Conservation (phyloP, 2,888 invertebrate species). For the Gastrophysa polygoni region DNA sequence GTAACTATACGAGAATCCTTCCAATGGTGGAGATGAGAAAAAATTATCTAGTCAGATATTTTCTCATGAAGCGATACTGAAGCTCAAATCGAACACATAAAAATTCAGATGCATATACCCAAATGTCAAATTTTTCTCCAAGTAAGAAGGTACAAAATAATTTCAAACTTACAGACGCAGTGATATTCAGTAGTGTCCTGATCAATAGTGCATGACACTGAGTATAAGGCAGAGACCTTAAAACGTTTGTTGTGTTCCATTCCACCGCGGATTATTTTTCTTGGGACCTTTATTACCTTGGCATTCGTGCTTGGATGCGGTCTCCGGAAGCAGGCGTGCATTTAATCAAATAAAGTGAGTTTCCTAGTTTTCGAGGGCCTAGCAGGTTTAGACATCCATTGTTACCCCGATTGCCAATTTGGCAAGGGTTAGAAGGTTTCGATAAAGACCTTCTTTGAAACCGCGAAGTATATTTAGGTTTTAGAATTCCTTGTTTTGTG, state of each 20-base stretch:
- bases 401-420: conserved; percentile 24
- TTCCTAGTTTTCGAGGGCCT: conserved; percentile 42
- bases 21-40: no score
- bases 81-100: no score
- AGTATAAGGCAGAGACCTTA: conserved; percentile 39
- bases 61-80: no score
- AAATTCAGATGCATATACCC: no score
- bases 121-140: no score
- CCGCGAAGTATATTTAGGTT: no score
- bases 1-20: no score
- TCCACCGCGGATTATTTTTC: conserved; percentile 41
- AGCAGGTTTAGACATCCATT: conserved; percentile 29
- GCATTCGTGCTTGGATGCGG: conserved; percentile 37
- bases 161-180: conserved; percentile 2
- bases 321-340: conserved; percentile 29
- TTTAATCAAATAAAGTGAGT: conserved; percentile 49
- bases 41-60: no score
- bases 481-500: no score
- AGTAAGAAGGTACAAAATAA: no score
- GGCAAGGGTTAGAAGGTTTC: conserved; percentile 18
- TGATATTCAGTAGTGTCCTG: conserved; percentile 32
- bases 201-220: conserved; percentile 38
- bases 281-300: conserved; percentile 32
- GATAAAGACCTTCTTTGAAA: conserved; percentile 16
- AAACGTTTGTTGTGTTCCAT: conserved; percentile 48